phyloP scores from a whole-genome alignment of 2,797 vertebrate species.

The Hylomyscus alleni region DNA sequence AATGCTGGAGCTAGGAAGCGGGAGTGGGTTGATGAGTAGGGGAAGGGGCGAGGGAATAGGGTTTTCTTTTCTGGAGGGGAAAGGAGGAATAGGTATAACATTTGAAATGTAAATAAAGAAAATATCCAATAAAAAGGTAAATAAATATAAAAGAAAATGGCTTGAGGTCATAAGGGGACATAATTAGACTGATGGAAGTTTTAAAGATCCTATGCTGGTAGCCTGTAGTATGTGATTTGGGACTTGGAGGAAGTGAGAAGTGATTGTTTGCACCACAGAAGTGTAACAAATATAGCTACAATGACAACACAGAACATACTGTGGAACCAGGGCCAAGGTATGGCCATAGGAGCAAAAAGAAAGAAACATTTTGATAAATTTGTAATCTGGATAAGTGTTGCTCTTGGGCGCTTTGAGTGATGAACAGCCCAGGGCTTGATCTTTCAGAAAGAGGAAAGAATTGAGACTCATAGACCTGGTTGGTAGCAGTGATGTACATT shows the following conservation, averaged over 20 bases:
- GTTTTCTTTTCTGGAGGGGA: too few species aligned
- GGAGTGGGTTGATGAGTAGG: too few species aligned
- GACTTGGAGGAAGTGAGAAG: background rate
- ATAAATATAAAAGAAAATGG: background rate
- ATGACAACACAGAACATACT: background rate
- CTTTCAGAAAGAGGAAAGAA: background rate
- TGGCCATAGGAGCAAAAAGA: background rate
- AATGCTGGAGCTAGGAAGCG: too few species aligned
- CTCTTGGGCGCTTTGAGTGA: background rate
- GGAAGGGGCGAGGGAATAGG: too few species aligned
- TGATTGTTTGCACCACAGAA: background rate
- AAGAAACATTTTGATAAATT: background rate
- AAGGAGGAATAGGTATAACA: too few species aligned
- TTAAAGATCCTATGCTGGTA: background rate
- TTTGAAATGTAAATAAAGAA: too few species aligned
- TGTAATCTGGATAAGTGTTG: background rate
- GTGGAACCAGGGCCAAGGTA: background rate
- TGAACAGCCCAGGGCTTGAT: background rate
- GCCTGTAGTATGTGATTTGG: background rate
- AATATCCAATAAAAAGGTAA: too few species aligned
- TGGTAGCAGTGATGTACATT: background rate
- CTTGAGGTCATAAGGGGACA: background rate
- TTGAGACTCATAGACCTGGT: background rate
- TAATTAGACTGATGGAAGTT: background rate
- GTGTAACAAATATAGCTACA: background rate